Evolutionary conservation across 1,140 invertebrate species (phyloP), one percentile per base, ranked within the genome.

Genomic region (Solenopsis fugax): DNA sequence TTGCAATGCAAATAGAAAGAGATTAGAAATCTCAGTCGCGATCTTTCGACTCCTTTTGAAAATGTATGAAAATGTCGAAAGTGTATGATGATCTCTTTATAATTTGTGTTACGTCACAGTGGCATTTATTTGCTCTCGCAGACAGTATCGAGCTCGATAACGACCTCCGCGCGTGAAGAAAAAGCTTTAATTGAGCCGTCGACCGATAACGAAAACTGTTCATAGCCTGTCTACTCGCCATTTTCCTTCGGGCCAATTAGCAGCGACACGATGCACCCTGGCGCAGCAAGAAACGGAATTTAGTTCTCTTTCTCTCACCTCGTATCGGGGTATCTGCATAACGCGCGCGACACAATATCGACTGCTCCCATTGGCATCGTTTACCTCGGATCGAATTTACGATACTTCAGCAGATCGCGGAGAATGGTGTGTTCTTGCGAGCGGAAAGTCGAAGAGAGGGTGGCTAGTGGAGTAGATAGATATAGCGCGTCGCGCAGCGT

Each of bases 351-450:
- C 73, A 78, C 75, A 52, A 65, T 85, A 85, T 85, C 82, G 75
- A 85, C 82, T 85, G 72, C 50, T 77, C 82, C 72, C 82, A 78
- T 77, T 78, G 82, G 82, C 82, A 67, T 85, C 82, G 73, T 85
- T 85, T 78, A 77, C 73, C 82, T 64, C 37, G 75, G 77, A 88
- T 87, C 84, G 87, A 88, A 88, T 88, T 88, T 87, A 78, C 85
- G 87, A 81, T 86, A 86, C 85, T 88, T 73, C 75, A 81, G 77
- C 84, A 81, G 87, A 88, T 88, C 87, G 75, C 50, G 69, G 76
- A 86, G 69, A 87, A 87, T 87, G 58, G 85, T 54, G 62, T 65
- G 80, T 75, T 85, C 75, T 85, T 67, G 75, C 82, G 82, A 85
- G 72, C 62, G 82, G 58, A 85, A 76, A 85, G 75, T 85, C 82